Evolutionary conservation across 2,113 vertebrate species (phyloP).

Genomic region (Silurus meridionalis): DNA sequence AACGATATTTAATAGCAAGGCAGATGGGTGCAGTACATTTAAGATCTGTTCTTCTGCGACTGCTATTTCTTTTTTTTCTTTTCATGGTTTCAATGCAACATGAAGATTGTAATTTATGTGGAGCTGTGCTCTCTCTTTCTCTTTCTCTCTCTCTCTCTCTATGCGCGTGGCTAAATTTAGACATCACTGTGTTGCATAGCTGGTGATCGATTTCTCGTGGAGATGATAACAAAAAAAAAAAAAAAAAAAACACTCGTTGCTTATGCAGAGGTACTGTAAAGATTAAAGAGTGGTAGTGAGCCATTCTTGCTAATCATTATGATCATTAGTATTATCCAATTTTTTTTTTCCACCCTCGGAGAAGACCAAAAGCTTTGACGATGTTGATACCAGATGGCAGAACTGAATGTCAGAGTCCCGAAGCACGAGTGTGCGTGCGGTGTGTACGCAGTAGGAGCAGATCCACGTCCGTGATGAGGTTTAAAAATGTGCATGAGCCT

Average conservation of each 20-base stretch:
- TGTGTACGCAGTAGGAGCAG: background rate
- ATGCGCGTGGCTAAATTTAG: constrained; percentile 84
- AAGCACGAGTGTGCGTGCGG: constrained; percentile 27
- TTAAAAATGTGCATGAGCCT: constrained; percentile 2
- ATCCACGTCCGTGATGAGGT: background rate
- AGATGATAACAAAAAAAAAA: constrained; percentile 48
- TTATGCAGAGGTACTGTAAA: constrained; percentile 71
- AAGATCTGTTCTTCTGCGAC: constrained; percentile 66
- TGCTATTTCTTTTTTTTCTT: constrained; percentile 63
- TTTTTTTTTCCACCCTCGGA: constrained; percentile 43
- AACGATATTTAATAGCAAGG: constrained; percentile 81
- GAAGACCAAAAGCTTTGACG: constrained; percentile 66
- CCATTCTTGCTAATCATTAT: constrained; percentile 48
- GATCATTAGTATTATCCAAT: constrained; percentile 43
- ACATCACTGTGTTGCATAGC: constrained; percentile 88
- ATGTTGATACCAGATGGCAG: constrained; percentile 77
- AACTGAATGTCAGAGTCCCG: constrained; percentile 64
- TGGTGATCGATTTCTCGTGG: constrained; percentile 78
- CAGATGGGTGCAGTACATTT: constrained; percentile 67
- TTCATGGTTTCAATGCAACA: constrained; percentile 85
- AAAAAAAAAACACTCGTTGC: constrained; percentile 61
- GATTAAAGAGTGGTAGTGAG: constrained; percentile 64
- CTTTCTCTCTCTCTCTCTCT: constrained; percentile 60
- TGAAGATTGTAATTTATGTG: constrained; percentile 87
- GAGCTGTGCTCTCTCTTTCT: constrained; percentile 71